Conservation (phyloP, 1,140 invertebrate species). For the Tetramorium simillimum region DNA sequence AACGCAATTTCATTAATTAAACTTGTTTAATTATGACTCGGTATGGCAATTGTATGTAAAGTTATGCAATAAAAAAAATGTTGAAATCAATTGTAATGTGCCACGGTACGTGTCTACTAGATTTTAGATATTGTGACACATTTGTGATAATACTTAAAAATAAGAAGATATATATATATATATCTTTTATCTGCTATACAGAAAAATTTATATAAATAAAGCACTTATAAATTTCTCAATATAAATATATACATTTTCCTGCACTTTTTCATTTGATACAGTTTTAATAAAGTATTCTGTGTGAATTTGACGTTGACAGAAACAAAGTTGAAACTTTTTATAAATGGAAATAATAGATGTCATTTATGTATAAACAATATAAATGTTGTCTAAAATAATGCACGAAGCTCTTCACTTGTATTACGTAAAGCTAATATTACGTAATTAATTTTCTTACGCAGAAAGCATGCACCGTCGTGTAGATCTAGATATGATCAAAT, state of each 20-base stretch:
- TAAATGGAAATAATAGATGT: not conserved
- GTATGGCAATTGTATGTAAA: not conserved
- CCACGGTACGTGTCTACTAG: not conserved
- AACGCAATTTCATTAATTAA: not conserved
- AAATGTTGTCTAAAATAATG: not conserved
- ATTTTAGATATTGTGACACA: not conserved
- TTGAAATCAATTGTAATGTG: not conserved
- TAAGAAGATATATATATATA: not conserved
- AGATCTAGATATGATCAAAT: not conserved
- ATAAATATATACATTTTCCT: not conserved
- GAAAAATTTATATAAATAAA: not conserved
- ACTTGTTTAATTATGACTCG: not conserved
- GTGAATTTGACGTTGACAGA: not conserved
- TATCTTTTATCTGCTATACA: not conserved
- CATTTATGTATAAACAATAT: not conserved
- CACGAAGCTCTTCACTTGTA: not conserved
- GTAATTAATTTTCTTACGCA: not conserved
- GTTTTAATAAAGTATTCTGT: not conserved
- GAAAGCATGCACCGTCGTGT: not conserved
- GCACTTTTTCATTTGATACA: not conserved
- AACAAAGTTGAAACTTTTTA: not conserved
- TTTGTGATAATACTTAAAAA: not conserved
- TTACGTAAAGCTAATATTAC: not conserved
- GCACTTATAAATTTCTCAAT: not conserved
- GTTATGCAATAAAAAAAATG: not conserved